Evolutionary conservation across 2,888 invertebrate genomes (phyloP), one percentile per base, ranked within the genome.

Genomic region (Adelphocoris suturalis): DNA sequence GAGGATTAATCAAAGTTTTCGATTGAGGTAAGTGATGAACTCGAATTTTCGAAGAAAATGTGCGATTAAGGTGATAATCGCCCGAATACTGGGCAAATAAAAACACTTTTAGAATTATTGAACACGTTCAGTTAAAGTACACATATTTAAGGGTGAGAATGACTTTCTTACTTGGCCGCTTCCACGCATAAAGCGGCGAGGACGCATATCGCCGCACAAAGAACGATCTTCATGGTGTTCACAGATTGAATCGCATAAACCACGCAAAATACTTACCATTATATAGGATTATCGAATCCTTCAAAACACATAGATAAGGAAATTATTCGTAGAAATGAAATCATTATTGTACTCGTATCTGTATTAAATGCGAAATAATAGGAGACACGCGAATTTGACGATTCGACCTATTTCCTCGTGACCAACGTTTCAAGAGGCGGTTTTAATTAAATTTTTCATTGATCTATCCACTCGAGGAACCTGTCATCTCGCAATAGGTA

Each of bases 171-270:
- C 86, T 55, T 75, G 68, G 86, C 76, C 48, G 86, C 37, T 28
- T 75, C 86, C 47, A 47, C 86, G 75, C 23, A 12, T n/a, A 48
- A 68, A 13, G 75, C 48, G 48, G 86, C 86, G 75, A 86, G n/a
- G 46, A 75, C 47, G 75, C 68, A 86, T n/a, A 47, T 14, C 23
- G 75, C 75, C 75, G 23, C 68, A 23, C 86, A 75, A 16, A 86
- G 23, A 14, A 86, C 11, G 0, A 86, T 46, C 48, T 86, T 86
- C 86, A 86, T 86, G 82, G 19, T 82, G 52, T 14, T 47, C 37
- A 75, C 12, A 5, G 23, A 19, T 12, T 16, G 23, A 19, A 14
- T 75, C 12, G 75, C 19, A 19, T 3, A 3, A 57, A 13, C 75
- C 75, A 2, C 1, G 4, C 23, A 11, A 52, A 52, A 52, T 52